phyloP scores from a whole-genome alignment of 2,113 vertebrate genomes.

The Macquaria ambigua region DNA sequence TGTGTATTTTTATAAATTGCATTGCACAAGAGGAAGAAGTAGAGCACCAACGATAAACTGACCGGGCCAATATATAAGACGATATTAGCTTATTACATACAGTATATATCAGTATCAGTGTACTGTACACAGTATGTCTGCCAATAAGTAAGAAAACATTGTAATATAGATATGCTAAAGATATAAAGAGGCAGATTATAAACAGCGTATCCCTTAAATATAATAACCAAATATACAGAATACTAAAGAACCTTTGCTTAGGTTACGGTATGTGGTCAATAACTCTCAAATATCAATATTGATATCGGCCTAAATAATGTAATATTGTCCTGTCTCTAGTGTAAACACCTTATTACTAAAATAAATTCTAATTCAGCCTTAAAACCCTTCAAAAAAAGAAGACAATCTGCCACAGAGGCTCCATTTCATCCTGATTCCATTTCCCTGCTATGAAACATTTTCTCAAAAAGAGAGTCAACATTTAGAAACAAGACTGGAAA shows the following conservation, averaged over 20 bases:
- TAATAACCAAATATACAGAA: neutral
- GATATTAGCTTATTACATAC: neutral
- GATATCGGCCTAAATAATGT: neutral
- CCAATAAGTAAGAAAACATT: neutral
- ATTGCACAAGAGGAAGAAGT: neutral
- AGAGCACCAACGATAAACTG: neutral
- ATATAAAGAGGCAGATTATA: neutral
- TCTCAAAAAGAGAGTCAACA: neutral
- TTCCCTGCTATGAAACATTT: neutral
- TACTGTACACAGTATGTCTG: neutral
- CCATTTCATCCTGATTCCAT: neutral
- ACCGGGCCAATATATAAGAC: no score
- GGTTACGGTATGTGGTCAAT: neutral
- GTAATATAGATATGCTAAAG: neutral
- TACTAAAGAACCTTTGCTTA: neutral
- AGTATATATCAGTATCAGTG: neutral
- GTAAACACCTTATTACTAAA: neutral
- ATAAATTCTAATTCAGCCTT: neutral
- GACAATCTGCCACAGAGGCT: neutral
- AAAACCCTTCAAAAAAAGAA: neutral
- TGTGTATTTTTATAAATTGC: neutral
- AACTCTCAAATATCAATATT: neutral
- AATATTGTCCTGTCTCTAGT: neutral
- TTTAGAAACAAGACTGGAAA: neutral
- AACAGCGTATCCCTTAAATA: neutral